Conservation (phyloP, 2,113 vertebrate species). For the Cranoglanis bouderius region DNA sequence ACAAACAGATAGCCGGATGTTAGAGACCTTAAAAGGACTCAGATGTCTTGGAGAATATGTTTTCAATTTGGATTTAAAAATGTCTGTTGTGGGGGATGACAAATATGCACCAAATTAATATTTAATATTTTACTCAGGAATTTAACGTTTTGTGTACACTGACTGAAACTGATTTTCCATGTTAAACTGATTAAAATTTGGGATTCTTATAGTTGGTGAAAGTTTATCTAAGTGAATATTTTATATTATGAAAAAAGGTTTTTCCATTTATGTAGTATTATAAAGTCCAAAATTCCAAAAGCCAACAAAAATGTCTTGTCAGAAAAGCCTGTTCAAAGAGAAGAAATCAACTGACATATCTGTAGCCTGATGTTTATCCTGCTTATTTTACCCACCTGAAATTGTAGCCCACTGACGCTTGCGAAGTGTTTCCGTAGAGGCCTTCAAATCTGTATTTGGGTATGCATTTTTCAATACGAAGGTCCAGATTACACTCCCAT, state of each 20-base stretch:
- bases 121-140: too few relatives aligned
- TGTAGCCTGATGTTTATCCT: background rate
- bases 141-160: background rate
- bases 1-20: background rate
- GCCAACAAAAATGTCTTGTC: background rate
- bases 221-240: background rate
- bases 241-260: background rate
- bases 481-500: constrained; percentile 92
- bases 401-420: constrained; percentile 87
- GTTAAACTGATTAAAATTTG: background rate
- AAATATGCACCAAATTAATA: too few relatives aligned
- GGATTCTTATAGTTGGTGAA: background rate
- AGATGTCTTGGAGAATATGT: background rate
- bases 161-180: background rate
- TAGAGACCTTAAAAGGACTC: background rate
- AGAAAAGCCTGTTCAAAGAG: background rate
- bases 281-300: background rate
- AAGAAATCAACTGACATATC: background rate
- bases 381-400: constrained; percentile 79
- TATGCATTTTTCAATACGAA: constrained; percentile 75
- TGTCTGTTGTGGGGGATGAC: too few relatives aligned
- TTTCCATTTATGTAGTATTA: too few relatives aligned
- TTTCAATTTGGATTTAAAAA: background rate
- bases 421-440: constrained; percentile 75
- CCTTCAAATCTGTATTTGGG: constrained; percentile 86